Evolutionary conservation across 2,888 invertebrate genomes (phyloP).

Genomic region (Brachylomia viminalis): DNA sequence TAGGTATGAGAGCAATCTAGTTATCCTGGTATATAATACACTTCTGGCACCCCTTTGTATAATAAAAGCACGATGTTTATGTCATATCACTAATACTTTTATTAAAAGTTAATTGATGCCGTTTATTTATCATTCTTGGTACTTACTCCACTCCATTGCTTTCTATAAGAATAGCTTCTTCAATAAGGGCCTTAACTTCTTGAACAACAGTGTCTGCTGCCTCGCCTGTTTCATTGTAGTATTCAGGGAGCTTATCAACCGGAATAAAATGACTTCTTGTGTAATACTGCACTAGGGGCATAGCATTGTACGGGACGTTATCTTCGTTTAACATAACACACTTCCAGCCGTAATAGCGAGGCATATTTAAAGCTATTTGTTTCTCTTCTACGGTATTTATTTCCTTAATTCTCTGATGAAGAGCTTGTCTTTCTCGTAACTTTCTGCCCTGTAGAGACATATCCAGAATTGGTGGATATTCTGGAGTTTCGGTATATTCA

Average conservation of each 20-base stretch:
- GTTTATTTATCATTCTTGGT: background rate
- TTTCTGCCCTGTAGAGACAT: constrained; percentile 87
- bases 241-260: constrained; percentile 90
- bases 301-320: constrained; percentile 91
- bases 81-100: constrained; percentile 2
- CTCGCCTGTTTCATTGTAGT: constrained; percentile 87
- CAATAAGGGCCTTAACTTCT: constrained; percentile 90
- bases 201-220: constrained; percentile 86
- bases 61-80: background rate
- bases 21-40: background rate
- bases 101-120: background rate
- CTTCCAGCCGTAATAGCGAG: constrained; percentile 94
- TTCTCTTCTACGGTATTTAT: constrained; percentile 95
- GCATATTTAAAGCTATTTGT: constrained; percentile 95
- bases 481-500: constrained; percentile 85
- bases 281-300: constrained; percentile 93
- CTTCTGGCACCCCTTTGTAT: background rate
- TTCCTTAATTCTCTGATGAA: constrained; percentile 91
- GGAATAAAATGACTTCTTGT: constrained; percentile 94
- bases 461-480: constrained; percentile 92
- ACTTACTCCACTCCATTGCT: constrained; percentile 90
- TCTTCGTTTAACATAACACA: constrained; percentile 91
- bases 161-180: constrained; percentile 92
- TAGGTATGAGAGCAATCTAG: background rate
- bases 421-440: constrained; percentile 83